A percentile compares a stretch with the other conserved stretches of the same genome.
These are phyloP conservation scores for Montifringilla adamsi DNA, from an alignment of 2,113 vertebrate species.

Conservation along the genomic window DNA sequence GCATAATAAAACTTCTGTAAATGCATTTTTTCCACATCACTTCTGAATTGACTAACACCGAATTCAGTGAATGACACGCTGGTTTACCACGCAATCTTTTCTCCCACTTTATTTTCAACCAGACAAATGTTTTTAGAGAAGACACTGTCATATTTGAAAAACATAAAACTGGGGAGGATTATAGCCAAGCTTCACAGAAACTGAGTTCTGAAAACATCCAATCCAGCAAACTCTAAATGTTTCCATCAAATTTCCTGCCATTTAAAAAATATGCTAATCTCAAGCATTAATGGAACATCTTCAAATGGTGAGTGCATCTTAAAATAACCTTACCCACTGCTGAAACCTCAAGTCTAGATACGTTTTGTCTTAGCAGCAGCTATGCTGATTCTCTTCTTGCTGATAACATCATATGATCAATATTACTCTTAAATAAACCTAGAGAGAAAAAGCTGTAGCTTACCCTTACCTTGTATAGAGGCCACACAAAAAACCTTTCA, in stretches of 20 bases:
- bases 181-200: background rate
- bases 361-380: background rate
- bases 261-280: background rate
- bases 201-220: background rate
- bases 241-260: background rate
- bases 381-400: background rate
- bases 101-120: background rate
- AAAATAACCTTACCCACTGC: constrained; percentile 11
- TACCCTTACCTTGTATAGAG: background rate
- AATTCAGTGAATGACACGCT: background rate
- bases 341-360: background rate
- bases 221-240: background rate
- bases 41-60: background rate
- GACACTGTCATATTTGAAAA: background rate
- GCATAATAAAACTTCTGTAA: background rate
- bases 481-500: background rate
- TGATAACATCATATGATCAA: background rate
- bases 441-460: background rate
- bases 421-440: background rate
- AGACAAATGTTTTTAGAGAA: background rate
- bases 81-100: background rate
- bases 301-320: background rate
- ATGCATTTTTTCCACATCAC: background rate
- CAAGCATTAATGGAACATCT: background rate
- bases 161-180: background rate